These are phyloP conservation scores for Anableps anableps DNA, from an alignment of 2,797 vertebrate genomes.

Conservation along the genomic window DNA sequence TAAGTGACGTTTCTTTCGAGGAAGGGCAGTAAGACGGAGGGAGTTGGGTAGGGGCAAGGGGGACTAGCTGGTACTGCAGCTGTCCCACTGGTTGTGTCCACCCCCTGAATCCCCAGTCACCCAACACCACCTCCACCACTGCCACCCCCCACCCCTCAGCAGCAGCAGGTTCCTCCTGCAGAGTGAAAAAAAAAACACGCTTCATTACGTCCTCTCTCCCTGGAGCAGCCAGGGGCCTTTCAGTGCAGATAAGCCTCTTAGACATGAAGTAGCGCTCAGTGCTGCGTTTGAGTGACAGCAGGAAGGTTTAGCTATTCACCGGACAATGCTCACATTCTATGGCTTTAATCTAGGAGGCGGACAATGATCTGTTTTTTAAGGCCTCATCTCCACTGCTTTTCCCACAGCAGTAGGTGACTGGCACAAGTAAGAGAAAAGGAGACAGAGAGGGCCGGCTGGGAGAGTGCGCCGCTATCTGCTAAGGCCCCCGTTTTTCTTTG, in stretches of 20 bases:
- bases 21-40: slow-evolving; percentile 60
- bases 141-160: slow-evolving; percentile 52
- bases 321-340: slow-evolving; percentile 99
- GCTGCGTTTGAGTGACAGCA: slow-evolving; percentile 99
- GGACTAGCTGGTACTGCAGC: slow-evolving; percentile 89
- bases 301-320: slow-evolving; percentile 99
- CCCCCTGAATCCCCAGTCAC: slow-evolving; percentile 77
- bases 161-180: slow-evolving; percentile 98
- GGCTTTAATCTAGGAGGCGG: slow-evolving; percentile 99
- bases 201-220: slow-evolving; percentile 99
- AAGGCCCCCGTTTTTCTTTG: slow-evolving; percentile 89
- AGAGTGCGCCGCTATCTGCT: slow-evolving; percentile 85
- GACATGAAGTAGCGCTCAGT: slow-evolving; percentile 99
- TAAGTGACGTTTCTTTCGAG: slow-evolving; percentile 91
- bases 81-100: slow-evolving; percentile 89
- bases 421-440: slow-evolving; percentile 81
- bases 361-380: slow-evolving; percentile 99
- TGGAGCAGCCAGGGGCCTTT: slow-evolving; percentile 98
- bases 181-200: slow-evolving; percentile 93
- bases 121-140: slow-evolving; percentile 50
- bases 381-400: slow-evolving; percentile 98
- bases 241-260: slow-evolving; percentile 99
- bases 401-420: slow-evolving; percentile 99
- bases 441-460: slow-evolving; percentile 74
- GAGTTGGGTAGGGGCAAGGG: slow-evolving; percentile 37